A percentile compares a stretch with the other conserved stretches of the same genome.
Conservation (phyloP, 2,113 vertebrate genomes). For the Centropus bengalensis region DNA sequence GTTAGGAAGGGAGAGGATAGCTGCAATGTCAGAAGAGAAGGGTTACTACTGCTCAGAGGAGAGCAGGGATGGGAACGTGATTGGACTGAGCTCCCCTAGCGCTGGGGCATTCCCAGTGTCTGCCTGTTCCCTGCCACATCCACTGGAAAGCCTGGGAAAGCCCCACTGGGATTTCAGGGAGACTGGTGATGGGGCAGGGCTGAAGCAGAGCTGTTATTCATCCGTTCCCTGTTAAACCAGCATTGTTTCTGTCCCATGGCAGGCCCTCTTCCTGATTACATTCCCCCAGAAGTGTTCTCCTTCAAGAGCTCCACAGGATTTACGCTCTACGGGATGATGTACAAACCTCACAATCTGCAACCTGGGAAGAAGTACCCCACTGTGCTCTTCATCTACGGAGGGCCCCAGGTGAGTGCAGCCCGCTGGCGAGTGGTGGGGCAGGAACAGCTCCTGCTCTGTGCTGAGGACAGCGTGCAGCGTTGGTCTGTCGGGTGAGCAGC, state of each 20-base stretch:
- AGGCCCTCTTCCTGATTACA: constrained; percentile 83
- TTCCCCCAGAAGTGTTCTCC: constrained; percentile 84
- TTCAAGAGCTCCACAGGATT: constrained; percentile 83
- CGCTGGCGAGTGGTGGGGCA: background rate
- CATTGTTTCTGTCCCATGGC: background rate
- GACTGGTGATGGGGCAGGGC: background rate
- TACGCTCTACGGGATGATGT: constrained; percentile 83
- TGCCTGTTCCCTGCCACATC: background rate
- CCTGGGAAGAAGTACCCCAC: constrained; percentile 85
- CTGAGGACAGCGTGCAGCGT: accelerated
- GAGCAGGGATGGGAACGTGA: background rate
- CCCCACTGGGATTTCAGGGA: background rate
- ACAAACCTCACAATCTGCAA: constrained; percentile 83
- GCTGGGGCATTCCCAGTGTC: background rate
- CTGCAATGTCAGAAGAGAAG: background rate
- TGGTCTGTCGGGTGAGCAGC: background rate
- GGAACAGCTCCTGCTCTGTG: background rate
- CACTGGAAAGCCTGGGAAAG: background rate
- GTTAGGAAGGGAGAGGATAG: background rate
- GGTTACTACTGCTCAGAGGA: background rate
- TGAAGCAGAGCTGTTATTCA: background rate
- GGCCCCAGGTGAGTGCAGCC: constrained; percentile 77
- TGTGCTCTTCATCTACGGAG: constrained; percentile 84
- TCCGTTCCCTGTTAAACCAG: background rate
- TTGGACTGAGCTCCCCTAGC: background rate